Percentiles rank a stretch among this genome's conserved stretches.
These are phyloP conservation scores for Morphnarchus princeps DNA, from an alignment of 2,113 vertebrate species.

Conservation along the genomic window DNA sequence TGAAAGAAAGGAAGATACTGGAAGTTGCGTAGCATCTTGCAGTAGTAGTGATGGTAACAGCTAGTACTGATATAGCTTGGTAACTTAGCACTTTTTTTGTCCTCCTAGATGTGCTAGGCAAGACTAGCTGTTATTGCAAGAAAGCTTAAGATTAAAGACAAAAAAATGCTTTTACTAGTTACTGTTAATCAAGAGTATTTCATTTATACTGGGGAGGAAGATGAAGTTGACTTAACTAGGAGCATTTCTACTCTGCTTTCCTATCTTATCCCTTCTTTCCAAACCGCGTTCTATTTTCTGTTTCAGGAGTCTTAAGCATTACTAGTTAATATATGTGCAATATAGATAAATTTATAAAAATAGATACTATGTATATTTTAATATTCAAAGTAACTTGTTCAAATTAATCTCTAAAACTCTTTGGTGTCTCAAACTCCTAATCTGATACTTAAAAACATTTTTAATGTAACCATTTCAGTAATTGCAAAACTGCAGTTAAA, in stretches of 20 bases:
- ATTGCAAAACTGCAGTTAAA: not conserved
- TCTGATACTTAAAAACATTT: not conserved
- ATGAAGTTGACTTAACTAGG: not conserved
- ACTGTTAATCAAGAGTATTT: not conserved
- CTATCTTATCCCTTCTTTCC: not conserved
- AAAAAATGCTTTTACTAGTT: not conserved
- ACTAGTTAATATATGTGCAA: not conserved
- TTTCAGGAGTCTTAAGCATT: not conserved
- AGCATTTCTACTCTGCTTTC: not conserved
- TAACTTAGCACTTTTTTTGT: not conserved
- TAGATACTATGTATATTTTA: not conserved
- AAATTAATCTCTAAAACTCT: not conserved
- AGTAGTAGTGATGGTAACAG: not conserved
- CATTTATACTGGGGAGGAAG: not conserved
- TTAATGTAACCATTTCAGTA: not conserved
- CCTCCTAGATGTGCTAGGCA: not conserved
- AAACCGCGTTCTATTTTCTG: not conserved
- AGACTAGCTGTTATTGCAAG: not conserved
- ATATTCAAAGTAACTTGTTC: not conserved
- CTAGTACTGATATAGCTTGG: not conserved
- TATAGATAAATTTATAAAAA: not conserved
- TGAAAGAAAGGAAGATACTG: not conserved
- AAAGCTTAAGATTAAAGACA: not conserved
- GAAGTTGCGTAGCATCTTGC: not conserved
- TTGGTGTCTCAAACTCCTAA: not conserved